Conservation (phyloP, 2,888 invertebrate species). For the Spisula solida region DNA sequence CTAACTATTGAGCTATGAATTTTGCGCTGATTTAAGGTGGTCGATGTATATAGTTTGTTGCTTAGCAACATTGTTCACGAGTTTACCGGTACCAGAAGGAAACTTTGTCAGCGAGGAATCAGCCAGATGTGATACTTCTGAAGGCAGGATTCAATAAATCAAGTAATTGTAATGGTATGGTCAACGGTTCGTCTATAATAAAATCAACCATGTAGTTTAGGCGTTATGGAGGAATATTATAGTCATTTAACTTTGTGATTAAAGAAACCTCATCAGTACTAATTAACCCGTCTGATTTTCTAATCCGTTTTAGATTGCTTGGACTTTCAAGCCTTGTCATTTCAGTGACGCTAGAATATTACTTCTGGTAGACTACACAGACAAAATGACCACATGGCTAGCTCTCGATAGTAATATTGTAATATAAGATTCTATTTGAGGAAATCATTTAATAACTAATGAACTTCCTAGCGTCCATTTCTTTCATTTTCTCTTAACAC, state of each 20-base stretch:
- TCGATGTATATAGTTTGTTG: too few species aligned
- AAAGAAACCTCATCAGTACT: conserved; percentile 37
- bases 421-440: conserved; percentile 7
- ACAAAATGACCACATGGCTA: conserved; percentile 48
- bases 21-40: too few species aligned
- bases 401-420: conserved; percentile 21
- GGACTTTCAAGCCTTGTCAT: conserved; percentile 45
- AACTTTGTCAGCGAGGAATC: not conserved
- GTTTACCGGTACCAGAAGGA: not conserved
- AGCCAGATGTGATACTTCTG: conserved; percentile 2
- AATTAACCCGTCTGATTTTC: conserved; percentile 53
- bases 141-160: not conserved
- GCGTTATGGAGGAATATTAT: conserved; percentile 25
- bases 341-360: conserved; percentile 44
- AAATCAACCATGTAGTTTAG: not conserved
- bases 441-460: conserved; percentile 21
- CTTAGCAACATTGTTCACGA: too few species aligned
- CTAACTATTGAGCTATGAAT: too few species aligned
- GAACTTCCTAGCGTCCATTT: conserved; percentile 16
- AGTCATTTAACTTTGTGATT: conserved; percentile 23
- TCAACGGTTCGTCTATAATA: not conserved
- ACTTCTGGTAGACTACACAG: conserved; percentile 42
- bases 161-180: not conserved
- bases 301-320: conserved; percentile 64
- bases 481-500: not conserved